phyloP scores from a whole-genome alignment of 2,888 invertebrate species.

The Drosophila borborema region DNA sequence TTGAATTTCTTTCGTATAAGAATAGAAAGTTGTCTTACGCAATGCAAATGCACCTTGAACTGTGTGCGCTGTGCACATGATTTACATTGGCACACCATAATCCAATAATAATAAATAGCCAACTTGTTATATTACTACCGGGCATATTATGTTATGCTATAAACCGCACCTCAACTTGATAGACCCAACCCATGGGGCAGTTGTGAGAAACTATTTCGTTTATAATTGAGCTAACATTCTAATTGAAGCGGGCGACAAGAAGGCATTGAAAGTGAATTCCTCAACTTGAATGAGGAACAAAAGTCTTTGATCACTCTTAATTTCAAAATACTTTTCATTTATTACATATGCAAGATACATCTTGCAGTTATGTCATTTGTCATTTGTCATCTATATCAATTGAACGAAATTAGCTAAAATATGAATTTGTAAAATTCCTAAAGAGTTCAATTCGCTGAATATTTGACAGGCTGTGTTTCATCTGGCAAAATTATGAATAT shows the following conservation, averaged over 20 bases:
- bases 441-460: conserved; percentile 22
- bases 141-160: conserved; percentile 2
- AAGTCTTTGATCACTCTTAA: background rate
- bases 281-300: conserved; percentile 1
- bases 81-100: background rate
- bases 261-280: conserved; percentile 9
- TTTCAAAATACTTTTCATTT: background rate
- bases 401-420: conserved; percentile 5
- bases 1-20: background rate
- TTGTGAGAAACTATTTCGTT: background rate
- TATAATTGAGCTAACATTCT: conserved; percentile 1
- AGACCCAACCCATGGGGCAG: conserved; percentile 6
- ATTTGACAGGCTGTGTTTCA: conserved; percentile 22
- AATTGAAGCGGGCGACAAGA: background rate
- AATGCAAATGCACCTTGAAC: background rate
- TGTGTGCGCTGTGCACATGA: background rate
- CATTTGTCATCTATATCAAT: background rate
- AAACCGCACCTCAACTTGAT: conserved; percentile 1
- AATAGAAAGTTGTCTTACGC: conserved; percentile 13
- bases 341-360: conserved; percentile 53
- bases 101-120: background rate
- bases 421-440: conserved; percentile 23
- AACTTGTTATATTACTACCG: conserved; percentile 8
- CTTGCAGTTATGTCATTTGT: conserved; percentile 14
- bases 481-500: conserved; percentile 45